These are phyloP conservation scores for Macropodus opercularis DNA, from an alignment of 2,797 vertebrate species.

Conservation along the genomic window DNA sequence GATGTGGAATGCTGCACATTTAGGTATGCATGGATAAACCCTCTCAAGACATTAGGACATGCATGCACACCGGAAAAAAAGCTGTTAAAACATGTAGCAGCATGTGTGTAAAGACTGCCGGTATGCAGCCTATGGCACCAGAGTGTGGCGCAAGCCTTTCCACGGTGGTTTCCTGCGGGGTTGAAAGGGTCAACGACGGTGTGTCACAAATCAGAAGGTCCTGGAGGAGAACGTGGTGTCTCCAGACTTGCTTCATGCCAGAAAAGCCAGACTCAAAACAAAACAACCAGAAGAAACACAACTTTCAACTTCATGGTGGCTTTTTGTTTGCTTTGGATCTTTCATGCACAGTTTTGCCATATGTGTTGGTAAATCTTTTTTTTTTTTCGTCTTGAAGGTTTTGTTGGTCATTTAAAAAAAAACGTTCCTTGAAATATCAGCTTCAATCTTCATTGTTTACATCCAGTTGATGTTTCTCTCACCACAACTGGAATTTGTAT, in stretches of 20 bases:
- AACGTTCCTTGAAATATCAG: constrained; percentile 17
- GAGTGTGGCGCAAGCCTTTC: constrained; percentile 5
- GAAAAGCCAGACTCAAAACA: constrained; percentile 8
- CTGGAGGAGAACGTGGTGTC: constrained; percentile 9
- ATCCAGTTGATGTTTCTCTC: constrained; percentile 18
- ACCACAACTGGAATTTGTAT: constrained; percentile 21
- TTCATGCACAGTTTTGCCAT: constrained; percentile 26
- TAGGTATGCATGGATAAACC: constrained; percentile 35
- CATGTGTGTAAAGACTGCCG: constrained; percentile 20
- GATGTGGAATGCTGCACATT: constrained; percentile 51
- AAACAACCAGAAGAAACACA: constrained; percentile 12
- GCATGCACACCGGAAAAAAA: constrained; percentile 32
- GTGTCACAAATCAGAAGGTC: constrained; percentile 25
- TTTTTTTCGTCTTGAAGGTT: too few relatives aligned
- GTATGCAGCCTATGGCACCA: constrained; percentile 18
- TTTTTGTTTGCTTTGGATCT: constrained; percentile 38
- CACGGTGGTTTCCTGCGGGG: neutral
- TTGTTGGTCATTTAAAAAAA: constrained; percentile 31
- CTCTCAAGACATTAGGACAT: constrained; percentile 26
- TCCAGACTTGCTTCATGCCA: constrained; percentile 8
- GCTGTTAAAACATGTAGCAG: constrained; percentile 33
- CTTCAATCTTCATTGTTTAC: constrained; percentile 29
- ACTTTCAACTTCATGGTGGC: constrained; percentile 32
- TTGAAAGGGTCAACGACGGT: constrained; percentile 17
- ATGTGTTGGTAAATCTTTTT: too few relatives aligned